Evolutionary conservation across 2,113 vertebrate species (phyloP).

Genomic region (Trematocara unimaculatum): DNA sequence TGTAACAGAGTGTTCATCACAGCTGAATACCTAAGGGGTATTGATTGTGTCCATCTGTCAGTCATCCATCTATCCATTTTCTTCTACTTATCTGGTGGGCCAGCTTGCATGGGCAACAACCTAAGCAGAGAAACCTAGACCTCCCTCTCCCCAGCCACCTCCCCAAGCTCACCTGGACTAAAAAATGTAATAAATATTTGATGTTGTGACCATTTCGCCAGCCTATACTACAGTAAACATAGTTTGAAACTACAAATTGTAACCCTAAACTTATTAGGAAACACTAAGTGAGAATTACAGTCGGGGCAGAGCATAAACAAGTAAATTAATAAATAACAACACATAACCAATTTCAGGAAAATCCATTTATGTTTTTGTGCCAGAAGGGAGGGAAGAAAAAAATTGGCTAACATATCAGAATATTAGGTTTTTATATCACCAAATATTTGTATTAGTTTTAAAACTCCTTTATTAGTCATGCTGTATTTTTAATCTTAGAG

Average conservation of each 20-base stretch:
- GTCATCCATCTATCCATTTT: background rate
- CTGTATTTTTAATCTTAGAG: background rate
- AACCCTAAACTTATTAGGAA: background rate
- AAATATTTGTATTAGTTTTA: background rate
- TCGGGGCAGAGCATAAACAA: background rate
- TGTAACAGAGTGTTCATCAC: background rate
- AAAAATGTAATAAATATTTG: background rate
- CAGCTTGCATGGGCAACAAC: background rate
- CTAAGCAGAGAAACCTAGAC: background rate
- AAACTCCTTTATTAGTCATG: background rate
- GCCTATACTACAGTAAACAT: background rate
- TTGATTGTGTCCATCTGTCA: background rate
- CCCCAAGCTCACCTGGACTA: background rate
- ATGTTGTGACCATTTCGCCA: background rate
- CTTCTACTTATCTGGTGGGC: background rate
- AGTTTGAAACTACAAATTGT: background rate
- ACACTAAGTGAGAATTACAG: background rate
- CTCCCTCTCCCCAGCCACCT: fast-evolving
- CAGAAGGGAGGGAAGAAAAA: background rate
- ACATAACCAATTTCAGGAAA: background rate
- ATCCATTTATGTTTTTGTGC: background rate
- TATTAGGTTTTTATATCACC: background rate
- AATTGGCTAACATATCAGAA: background rate
- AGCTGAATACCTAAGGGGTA: background rate
- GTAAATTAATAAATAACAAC: background rate